These are phyloP conservation scores for Hippoglossus hippoglossus DNA, from an alignment of 2,797 vertebrate genomes.

Conservation along the genomic window DNA sequence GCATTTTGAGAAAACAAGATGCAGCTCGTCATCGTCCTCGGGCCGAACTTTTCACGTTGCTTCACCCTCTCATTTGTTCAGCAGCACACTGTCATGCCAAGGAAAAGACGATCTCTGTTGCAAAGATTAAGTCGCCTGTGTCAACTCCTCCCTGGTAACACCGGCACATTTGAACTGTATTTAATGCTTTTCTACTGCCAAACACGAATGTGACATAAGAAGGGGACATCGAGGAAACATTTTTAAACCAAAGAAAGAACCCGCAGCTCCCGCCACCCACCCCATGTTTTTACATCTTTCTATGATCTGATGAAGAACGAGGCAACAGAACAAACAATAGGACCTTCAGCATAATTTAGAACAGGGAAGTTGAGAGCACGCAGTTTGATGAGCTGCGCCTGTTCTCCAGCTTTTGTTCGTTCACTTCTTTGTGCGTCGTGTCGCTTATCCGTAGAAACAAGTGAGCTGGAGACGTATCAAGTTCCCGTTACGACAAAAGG, in stretches of 20 bases:
- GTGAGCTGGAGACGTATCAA: conserved; percentile 50
- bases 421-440: conserved; percentile 34
- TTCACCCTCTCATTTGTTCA: no score
- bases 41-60: no score
- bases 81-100: no score
- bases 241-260: conserved; percentile 50
- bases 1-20: no score
- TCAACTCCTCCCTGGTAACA: no score
- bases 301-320: conserved; percentile 73
- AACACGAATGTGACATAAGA: conserved; percentile 50
- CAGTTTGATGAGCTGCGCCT: conserved; percentile 71
- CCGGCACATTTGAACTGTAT: no score
- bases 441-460: conserved; percentile 55
- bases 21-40: no score
- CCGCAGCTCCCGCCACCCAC: conserved; percentile 53
- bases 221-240: conserved; percentile 34
- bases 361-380: conserved; percentile 32
- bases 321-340: conserved; percentile 64
- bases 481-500: conserved; percentile 56
- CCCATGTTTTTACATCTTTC: conserved; percentile 68
- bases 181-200: conserved; percentile 6
- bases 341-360: conserved; percentile 75
- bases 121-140: no score
- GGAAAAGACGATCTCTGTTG: no score
- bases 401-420: conserved; percentile 57